These are phyloP conservation scores for Drosophila subquinaria DNA, from an alignment of 2,888 invertebrate species.

Conservation along the genomic window DNA sequence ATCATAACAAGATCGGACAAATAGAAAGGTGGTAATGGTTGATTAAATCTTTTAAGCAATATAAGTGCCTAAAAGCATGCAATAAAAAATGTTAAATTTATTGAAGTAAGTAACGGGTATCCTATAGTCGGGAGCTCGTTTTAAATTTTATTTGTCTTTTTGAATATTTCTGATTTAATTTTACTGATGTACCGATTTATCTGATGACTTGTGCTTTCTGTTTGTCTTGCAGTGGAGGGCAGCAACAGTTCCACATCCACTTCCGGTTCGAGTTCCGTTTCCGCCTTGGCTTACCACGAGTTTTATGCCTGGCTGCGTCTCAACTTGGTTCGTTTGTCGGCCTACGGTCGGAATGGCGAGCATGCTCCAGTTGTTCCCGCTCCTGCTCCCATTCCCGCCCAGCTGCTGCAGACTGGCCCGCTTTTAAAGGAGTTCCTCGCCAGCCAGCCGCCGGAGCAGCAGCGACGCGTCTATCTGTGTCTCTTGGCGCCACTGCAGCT, in stretches of 20 bases:
- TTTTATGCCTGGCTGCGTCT: slow-evolving; percentile 86
- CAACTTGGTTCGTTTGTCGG: slow-evolving; percentile 85
- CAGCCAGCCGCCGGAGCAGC: slow-evolving; percentile 86
- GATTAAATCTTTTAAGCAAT: no score
- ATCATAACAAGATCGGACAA: no score
- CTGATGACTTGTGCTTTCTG: no score
- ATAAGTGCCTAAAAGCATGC: no score
- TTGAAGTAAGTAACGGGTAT: no score
- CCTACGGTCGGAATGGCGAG: slow-evolving; percentile 82
- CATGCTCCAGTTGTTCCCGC: not conserved
- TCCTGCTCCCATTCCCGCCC: slow-evolving; percentile 20
- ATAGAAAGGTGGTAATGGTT: no score
- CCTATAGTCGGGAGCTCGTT: no score
- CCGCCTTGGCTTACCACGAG: slow-evolving; percentile 68
- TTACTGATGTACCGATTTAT: no score
- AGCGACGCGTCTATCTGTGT: slow-evolving; percentile 86
- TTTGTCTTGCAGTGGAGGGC: slow-evolving; percentile 28
- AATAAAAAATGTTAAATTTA: no score
- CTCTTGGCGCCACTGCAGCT: slow-evolving; percentile 85
- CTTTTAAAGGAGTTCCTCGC: slow-evolving; percentile 85
- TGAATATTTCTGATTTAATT: no score
- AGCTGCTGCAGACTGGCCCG: slow-evolving; percentile 36
- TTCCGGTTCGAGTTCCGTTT: slow-evolving; percentile 1
- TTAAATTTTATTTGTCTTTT: no score
- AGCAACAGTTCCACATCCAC: slow-evolving; percentile 22